Evolutionary conservation across 2,888 invertebrate genomes (phyloP).

Genomic region (Pyrrhia umbra): DNA sequence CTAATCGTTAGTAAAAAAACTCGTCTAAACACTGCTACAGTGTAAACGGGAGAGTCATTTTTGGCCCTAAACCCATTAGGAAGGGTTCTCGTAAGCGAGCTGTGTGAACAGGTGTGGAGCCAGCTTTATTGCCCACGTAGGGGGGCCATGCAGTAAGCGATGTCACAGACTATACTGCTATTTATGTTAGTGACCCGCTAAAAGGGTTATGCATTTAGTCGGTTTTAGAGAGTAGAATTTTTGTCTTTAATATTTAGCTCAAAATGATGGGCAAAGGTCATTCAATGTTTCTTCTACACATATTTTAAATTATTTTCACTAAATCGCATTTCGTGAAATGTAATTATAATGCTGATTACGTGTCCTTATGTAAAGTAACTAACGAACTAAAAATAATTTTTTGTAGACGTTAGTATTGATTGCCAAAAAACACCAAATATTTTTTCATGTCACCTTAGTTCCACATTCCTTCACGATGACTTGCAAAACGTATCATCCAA

Average conservation of each 20-base stretch:
- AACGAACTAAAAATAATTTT: neutral
- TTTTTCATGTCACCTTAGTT: constrained; percentile 14
- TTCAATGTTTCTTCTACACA: too few relatives aligned
- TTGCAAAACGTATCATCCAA: constrained; percentile 33
- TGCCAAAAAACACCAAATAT: constrained; percentile 7
- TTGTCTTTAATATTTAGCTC: neutral
- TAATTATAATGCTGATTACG: too few relatives aligned
- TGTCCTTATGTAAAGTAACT: too few relatives aligned
- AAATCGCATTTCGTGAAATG: too few relatives aligned
- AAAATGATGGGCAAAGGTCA: neutral
- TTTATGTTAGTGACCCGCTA: constrained; percentile 39
- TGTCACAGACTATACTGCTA: constrained; percentile 26
- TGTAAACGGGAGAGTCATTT: constrained; percentile 64
- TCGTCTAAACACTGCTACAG: constrained; percentile 63
- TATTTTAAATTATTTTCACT: neutral
- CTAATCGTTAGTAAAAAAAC: constrained; percentile 66
- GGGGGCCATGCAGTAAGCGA: constrained; percentile 26
- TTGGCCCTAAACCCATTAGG: constrained; percentile 76
- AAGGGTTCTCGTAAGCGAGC: constrained; percentile 68
- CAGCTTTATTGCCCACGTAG: constrained; percentile 52
- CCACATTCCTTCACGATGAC: constrained; percentile 27
- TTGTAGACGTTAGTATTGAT: neutral
- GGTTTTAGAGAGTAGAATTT: neutral
- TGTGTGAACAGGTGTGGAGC: constrained; percentile 69
- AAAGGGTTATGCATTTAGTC: constrained; percentile 47